Percentiles rank a stretch among this genome's conserved stretches.
Evolutionary conservation across 92 coral and sea anemone species (phyloP).

Genomic region (Chrysogorgia sp.): DNA sequence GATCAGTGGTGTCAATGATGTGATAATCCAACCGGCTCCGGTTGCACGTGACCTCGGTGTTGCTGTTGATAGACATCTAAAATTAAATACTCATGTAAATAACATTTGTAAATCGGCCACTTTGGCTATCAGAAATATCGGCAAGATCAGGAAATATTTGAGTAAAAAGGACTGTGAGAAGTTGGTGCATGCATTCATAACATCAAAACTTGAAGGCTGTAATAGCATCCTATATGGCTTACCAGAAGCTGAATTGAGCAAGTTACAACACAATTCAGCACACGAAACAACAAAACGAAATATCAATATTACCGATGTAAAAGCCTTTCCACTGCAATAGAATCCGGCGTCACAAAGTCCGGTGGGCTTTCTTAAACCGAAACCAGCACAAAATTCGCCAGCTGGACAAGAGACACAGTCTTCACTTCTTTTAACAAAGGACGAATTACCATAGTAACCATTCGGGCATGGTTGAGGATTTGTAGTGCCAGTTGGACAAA

Average conservation of each 20-base stretch:
- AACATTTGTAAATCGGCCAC: no score
- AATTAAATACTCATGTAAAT: no score
- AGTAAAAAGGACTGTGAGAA: no score
- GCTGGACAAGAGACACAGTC: constrained; percentile 98
- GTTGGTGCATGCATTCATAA: no score
- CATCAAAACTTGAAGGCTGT: no score
- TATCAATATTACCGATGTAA: constrained; percentile 78
- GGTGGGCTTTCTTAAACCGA: constrained; percentile 75
- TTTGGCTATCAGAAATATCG: no score
- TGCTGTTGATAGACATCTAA: no score
- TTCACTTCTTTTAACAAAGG: constrained; percentile 89
- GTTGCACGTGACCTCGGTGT: no score
- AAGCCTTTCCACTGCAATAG: constrained; percentile 91
- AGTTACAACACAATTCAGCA: neutral
- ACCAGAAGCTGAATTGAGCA: neutral
- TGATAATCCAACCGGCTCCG: no score
- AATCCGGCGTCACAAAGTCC: constrained; percentile 99
- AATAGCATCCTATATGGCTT: no score
- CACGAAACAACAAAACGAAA: neutral
- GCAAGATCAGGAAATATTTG: no score
- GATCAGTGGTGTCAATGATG: no score
- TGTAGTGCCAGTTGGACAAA: constrained; percentile 97
- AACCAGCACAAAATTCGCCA: constrained; percentile 94
- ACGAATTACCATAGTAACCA: constrained; percentile 93
- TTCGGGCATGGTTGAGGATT: constrained; percentile 92